Evolutionary conservation across 2,888 invertebrate genomes (phyloP).

Genomic region (Helobdella robusta): DNA sequence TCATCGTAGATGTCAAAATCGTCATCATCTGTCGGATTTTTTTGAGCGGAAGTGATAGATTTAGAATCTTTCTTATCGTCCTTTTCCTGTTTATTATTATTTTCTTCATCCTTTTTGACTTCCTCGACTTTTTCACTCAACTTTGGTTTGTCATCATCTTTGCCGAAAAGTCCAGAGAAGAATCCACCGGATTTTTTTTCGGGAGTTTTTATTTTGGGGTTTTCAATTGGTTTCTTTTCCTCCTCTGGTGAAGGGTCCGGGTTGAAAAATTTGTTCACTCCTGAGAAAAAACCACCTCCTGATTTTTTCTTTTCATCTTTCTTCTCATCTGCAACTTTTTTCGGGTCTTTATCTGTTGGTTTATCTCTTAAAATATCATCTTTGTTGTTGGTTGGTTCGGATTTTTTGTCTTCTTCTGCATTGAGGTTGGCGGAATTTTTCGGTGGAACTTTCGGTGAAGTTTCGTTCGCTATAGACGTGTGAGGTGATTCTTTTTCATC

Average conservation of each 20-base stretch:
- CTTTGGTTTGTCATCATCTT: slow-evolving; percentile 3
- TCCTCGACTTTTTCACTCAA: not conserved
- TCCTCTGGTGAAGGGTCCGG: not conserved
- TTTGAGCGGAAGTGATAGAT: too few species aligned
- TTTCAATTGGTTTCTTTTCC: not conserved
- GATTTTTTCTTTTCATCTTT: not conserved
- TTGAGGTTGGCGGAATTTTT: not conserved
- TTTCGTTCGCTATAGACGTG: not conserved
- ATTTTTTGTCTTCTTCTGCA: not conserved
- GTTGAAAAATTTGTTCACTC: not conserved
- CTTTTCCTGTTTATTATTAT: too few species aligned
- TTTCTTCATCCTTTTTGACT: not conserved
- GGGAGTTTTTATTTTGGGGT: not conserved
- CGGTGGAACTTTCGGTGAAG: not conserved
- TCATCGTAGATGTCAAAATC: not conserved
- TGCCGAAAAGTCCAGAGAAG: slow-evolving; percentile 1
- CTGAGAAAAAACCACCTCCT: not conserved
- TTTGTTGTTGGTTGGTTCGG: not conserved
- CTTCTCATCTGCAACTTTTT: not conserved
- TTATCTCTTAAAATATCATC: not conserved
- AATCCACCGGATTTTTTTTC: slow-evolving; percentile 13
- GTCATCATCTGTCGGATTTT: slow-evolving; percentile 1
- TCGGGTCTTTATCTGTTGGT: not conserved
- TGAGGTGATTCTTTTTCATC: not conserved
- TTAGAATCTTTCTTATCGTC: not conserved